A percentile compares a stretch with the other conserved stretches of the same genome.
Conservation (phyloP, 2,888 invertebrate genomes). For the Dicycla oo region DNA sequence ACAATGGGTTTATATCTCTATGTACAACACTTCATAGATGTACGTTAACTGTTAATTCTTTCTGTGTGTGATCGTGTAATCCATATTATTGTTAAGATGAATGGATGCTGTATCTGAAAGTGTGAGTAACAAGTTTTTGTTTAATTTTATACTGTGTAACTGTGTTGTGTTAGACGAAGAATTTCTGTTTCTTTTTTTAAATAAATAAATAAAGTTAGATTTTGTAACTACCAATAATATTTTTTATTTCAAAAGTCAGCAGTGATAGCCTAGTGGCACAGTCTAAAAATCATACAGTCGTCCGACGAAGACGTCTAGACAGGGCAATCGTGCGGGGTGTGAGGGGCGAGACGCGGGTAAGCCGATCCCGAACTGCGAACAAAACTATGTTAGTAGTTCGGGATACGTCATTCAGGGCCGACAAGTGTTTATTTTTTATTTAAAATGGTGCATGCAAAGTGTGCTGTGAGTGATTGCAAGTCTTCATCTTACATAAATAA, state of each 20-base stretch:
- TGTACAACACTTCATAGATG: conserved; percentile 3
- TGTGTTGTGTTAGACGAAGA: conserved; percentile 52
- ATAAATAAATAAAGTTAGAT: conserved; percentile 70
- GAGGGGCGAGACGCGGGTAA: too few species aligned
- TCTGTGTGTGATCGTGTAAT: not conserved
- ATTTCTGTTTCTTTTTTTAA: conserved; percentile 61
- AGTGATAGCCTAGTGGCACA: too few species aligned
- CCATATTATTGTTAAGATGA: conserved; percentile 7
- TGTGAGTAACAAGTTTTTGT: conserved; percentile 10
- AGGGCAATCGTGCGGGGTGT: too few species aligned
- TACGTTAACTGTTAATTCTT: conserved; percentile 5
- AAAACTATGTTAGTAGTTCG: too few species aligned
- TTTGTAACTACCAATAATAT: conserved; percentile 65
- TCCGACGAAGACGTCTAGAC: too few species aligned
- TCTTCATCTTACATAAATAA: too few species aligned
- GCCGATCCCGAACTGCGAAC: too few species aligned
- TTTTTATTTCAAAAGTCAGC: conserved; percentile 41
- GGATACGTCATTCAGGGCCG: too few species aligned
- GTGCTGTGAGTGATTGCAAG: too few species aligned
- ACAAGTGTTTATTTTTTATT: too few species aligned
- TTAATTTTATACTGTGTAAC: conserved; percentile 22
- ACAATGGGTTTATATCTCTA: not conserved
- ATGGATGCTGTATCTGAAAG: conserved; percentile 1
- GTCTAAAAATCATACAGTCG: too few species aligned
- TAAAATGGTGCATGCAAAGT: too few species aligned